Conservation (phyloP, 2,113 vertebrate genomes). For the Orycteropus afer region DNA sequence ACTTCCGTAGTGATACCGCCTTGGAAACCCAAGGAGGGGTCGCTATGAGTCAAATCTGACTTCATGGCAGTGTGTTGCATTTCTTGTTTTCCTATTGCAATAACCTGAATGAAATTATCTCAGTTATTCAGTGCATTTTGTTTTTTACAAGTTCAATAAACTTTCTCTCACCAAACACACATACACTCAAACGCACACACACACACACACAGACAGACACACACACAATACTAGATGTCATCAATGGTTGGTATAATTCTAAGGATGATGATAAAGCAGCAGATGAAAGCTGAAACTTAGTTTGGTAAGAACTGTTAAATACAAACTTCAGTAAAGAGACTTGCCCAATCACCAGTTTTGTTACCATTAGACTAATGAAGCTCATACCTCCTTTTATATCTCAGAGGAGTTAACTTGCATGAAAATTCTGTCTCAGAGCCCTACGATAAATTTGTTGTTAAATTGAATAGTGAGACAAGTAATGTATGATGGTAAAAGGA, state of each 20-base stretch:
- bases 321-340: neutral
- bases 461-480: conserved; percentile 46
- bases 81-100: neutral
- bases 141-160: neutral
- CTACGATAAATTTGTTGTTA: conserved; percentile 45
- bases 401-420: neutral
- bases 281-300: neutral
- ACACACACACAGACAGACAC: too few relatives aligned
- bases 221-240: neutral
- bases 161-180: too few relatives aligned
- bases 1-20: too few relatives aligned
- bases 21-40: too few relatives aligned
- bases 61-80: too few relatives aligned
- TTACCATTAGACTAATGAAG: conserved; percentile 54
- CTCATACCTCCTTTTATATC: neutral
- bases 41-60: too few relatives aligned
- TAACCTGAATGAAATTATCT: neutral
- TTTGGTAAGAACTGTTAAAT: conserved; percentile 10
- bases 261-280: neutral
- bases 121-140: neutral
- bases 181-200: too few relatives aligned
- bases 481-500: neutral
- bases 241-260: neutral
- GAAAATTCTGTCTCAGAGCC: neutral
- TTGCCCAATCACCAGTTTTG: neutral